Evolutionary conservation across 2,888 invertebrate species (phyloP), one percentile per base, ranked within the genome.

Genomic region (Tigriopus californicus): DNA sequence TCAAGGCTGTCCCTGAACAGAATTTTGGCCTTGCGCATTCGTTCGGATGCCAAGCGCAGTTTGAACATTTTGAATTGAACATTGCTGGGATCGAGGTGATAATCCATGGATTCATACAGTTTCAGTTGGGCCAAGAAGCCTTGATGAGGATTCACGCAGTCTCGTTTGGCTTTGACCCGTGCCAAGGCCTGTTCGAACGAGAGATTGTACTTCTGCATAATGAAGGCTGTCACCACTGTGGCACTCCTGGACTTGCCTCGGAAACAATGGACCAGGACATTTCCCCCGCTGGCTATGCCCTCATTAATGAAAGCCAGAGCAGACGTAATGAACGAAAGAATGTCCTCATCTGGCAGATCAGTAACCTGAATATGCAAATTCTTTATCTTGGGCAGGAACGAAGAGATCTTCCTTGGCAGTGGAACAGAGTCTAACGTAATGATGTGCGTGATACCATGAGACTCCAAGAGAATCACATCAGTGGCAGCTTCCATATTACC

Each of bases 81-180:
- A 33, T 53, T 53, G n/a, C 40, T 15, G 15, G 42, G 41, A 41
- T 56, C 42, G 15, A 56, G 13, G 42, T 41, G 15, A n/a, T n/a
- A 56, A n/a, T 56, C 40, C 56, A 56, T 56, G 41, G n/a, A 20
- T 40, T 56, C 56, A 8, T 15, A 56, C 42, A 56, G 42, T 40
- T 56, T 56, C 15, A 56, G 44, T 41, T 56, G 56, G 15, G 56
- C 41, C 13, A 41, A 44, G 22, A 56, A 56, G 12, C 20, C 13
- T 8, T 41, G 20, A 44, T 56, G 24, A 18, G 56, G 56, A 11
- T 56, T n/a, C 12, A 56, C 24, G 13, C 24, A n/a, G 24, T 41
- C 41, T 3, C 53, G 33, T n/a, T 20, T 13, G n/a, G 13, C 13
- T n/a, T 20, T n/a, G 40, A 53, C 53, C 33, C 20, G n/a, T 15